Conservation (phyloP, 2,888 invertebrate species). For the Torymus texanus region DNA sequence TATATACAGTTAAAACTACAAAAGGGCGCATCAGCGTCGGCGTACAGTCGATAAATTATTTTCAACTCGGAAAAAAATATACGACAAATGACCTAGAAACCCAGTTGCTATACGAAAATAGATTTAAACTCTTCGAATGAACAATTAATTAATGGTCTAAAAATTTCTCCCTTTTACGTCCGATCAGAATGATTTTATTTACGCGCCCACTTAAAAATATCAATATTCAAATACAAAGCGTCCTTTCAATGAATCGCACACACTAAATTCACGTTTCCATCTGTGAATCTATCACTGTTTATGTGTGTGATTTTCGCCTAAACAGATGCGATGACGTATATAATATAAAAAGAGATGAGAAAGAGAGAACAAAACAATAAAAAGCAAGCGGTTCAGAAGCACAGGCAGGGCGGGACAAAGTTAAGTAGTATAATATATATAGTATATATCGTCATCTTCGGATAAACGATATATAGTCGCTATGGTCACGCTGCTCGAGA, state of each 20-base stretch:
- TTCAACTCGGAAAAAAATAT: too few species aligned
- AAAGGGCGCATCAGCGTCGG: too few species aligned
- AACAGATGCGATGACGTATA: slow-evolving; percentile 46
- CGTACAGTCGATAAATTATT: too few species aligned
- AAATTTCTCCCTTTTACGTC: not conserved
- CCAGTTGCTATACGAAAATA: not conserved
- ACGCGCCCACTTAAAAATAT: too few species aligned
- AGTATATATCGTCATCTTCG: not conserved
- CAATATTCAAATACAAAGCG: too few species aligned
- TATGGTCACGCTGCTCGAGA: too few species aligned
- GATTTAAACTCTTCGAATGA: not conserved
- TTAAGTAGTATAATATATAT: slow-evolving; percentile 1
- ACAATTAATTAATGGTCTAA: not conserved
- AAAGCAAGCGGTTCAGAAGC: slow-evolving; percentile 69
- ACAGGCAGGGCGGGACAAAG: slow-evolving; percentile 63
- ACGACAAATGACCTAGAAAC: too few species aligned
- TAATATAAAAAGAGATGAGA: slow-evolving; percentile 11
- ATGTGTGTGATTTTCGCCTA: slow-evolving; percentile 1
- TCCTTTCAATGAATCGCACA: too few species aligned
- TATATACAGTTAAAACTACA: too few species aligned
- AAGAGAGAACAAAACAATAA: slow-evolving; percentile 58
- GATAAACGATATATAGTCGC: slow-evolving; percentile 16
- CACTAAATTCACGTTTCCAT: slow-evolving; percentile 24
- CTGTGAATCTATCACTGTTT: too few species aligned
- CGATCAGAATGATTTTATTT: too few species aligned